These are phyloP conservation scores for Sciaenops ocellatus DNA, from an alignment of 2,797 vertebrate species.

Conservation along the genomic window DNA sequence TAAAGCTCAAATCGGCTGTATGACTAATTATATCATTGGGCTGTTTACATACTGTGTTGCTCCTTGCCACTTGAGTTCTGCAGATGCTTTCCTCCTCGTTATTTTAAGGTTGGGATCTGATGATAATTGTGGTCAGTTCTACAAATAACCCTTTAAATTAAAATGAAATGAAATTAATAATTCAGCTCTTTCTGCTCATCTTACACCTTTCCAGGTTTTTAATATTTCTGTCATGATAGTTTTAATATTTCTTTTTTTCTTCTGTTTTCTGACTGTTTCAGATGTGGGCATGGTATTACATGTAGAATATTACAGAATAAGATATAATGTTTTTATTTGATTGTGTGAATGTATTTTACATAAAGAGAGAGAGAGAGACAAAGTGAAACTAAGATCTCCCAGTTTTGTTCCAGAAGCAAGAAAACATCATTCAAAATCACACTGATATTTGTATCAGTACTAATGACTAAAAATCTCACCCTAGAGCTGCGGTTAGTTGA, in stretches of 20 bases:
- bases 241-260: not conserved
- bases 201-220: not conserved
- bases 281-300: not conserved
- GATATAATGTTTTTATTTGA: not conserved
- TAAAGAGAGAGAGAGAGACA: too few relatives aligned
- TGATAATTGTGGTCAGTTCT: not conserved
- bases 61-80: not conserved
- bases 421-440: not conserved
- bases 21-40: not conserved
- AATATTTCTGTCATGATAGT: not conserved
- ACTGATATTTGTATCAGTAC: not conserved
- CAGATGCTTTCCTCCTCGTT: constrained; percentile 21
- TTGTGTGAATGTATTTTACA: not conserved
- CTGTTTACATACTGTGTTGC: not conserved
- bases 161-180: not conserved
- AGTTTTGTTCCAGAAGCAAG: not conserved
- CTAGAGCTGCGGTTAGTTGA: too few relatives aligned
- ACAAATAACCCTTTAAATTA: not conserved
- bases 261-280: too few relatives aligned
- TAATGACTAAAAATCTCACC: too few relatives aligned
- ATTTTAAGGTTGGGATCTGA: not conserved
- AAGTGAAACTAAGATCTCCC: not conserved
- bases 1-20: not conserved
- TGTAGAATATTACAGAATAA: too few relatives aligned
- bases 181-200: not conserved